phyloP scores from a whole-genome alignment of 2,797 vertebrate species.

The Glyptemys insculpta region DNA sequence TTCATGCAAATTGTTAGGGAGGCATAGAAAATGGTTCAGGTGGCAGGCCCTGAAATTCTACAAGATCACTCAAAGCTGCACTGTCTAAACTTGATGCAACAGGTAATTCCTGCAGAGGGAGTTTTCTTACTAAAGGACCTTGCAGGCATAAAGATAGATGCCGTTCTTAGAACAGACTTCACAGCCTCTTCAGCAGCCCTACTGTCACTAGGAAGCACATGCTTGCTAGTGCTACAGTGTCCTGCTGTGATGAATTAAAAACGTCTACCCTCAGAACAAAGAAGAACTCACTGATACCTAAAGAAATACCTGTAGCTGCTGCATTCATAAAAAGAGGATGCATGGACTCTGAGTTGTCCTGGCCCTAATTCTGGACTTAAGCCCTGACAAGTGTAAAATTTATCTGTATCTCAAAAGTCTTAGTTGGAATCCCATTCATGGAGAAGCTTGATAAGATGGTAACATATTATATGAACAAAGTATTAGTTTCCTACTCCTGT shows the following conservation, averaged over 20 bases:
- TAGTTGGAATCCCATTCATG: background rate
- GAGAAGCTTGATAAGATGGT: background rate
- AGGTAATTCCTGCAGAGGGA: background rate
- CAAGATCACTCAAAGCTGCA: background rate
- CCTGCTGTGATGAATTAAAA: background rate
- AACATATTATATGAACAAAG: background rate
- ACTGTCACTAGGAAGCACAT: background rate
- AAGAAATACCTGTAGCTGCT: background rate
- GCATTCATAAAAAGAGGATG: background rate
- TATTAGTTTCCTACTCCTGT: background rate
- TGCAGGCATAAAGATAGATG: background rate
- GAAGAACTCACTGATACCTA: background rate
- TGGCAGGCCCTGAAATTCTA: background rate
- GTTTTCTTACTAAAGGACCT: background rate
- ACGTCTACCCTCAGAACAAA: background rate
- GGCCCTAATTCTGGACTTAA: background rate
- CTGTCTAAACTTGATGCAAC: background rate
- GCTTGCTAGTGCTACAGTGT: background rate
- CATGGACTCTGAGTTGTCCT: background rate
- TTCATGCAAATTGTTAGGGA: background rate
- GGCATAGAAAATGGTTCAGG: background rate
- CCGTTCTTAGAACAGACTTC: background rate
- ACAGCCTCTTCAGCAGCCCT: background rate
- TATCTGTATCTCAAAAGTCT: background rate
- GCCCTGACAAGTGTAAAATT: background rate